Conservation (phyloP, 2,888 invertebrate genomes). For the Melolontha melolontha region DNA sequence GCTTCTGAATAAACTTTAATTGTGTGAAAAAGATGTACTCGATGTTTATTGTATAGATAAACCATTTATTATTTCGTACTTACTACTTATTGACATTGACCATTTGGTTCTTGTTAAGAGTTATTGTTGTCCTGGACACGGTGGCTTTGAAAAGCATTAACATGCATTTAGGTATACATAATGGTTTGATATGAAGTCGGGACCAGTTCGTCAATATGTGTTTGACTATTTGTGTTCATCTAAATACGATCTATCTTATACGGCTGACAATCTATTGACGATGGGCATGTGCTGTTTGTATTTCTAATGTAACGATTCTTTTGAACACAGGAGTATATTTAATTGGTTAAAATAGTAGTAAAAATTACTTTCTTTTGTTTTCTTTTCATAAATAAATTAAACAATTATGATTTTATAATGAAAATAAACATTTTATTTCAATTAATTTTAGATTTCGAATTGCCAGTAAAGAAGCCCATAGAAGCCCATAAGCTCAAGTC, state of each 20-base stretch:
- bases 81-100: not conserved
- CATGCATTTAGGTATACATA: not conserved
- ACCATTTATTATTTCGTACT: slow-evolving; percentile 31
- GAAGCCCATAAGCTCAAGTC: no score
- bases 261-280: slow-evolving; percentile 23
- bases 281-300: slow-evolving; percentile 12
- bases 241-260: slow-evolving; percentile 47
- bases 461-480: no score
- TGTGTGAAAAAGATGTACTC: slow-evolving; percentile 7
- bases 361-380: no score
- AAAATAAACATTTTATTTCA: no score
- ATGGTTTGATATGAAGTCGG: slow-evolving; percentile 19
- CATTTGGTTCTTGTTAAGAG: slow-evolving; percentile 34
- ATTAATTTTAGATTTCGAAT: no score
- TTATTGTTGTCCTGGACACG: slow-evolving; percentile 15
- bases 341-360: no score
- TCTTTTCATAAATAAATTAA: no score
- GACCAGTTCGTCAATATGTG: slow-evolving; percentile 41
- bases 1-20: slow-evolving; percentile 1
- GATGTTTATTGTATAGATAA: not conserved
- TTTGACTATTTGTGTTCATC: slow-evolving; percentile 47
- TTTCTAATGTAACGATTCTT: no score
- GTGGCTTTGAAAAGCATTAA: slow-evolving; percentile 18
- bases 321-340: no score
- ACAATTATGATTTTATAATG: no score